Percentiles rank a stretch among this genome's conserved stretches.
Conservation (phyloP, 2,113 vertebrate genomes). For the Lonchura striata region DNA sequence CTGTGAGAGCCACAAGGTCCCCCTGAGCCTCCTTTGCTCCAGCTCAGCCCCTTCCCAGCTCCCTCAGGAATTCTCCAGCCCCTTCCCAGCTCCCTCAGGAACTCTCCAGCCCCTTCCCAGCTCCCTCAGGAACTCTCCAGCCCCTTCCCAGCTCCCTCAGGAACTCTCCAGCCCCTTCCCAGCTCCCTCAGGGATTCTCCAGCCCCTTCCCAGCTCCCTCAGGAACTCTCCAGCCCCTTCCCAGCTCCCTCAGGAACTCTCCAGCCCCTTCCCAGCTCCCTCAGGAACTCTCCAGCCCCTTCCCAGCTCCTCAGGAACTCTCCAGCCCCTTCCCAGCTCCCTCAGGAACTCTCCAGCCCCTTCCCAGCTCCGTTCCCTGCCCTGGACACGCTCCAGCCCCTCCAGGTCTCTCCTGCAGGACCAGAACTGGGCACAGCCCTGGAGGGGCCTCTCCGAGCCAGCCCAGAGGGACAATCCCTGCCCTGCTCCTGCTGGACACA, state of each 20-base stretch:
- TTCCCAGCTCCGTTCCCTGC: background rate
- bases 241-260: background rate
- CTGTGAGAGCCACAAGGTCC: background rate
- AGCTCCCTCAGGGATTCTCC: too few species aligned
- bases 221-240: background rate
- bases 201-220: background rate
- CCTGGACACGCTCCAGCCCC: background rate
- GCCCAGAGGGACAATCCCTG: background rate
- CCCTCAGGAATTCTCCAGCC: too few species aligned
- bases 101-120: too few species aligned
- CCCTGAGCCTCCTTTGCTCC: background rate
- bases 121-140: too few species aligned
- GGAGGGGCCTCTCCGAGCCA: too few species aligned
- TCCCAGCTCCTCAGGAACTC: background rate
- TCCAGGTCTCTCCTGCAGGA: too few species aligned
- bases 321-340: background rate
- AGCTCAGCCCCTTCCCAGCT: too few species aligned
- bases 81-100: too few species aligned
- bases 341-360: background rate
- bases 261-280: background rate
- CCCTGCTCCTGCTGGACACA: background rate
- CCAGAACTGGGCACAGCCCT: too few species aligned
- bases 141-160: too few species aligned
- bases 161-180: too few species aligned
- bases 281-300: background rate